Conservation (phyloP, 2,797 vertebrate genomes). For the Sphenodon punctatus region DNA sequence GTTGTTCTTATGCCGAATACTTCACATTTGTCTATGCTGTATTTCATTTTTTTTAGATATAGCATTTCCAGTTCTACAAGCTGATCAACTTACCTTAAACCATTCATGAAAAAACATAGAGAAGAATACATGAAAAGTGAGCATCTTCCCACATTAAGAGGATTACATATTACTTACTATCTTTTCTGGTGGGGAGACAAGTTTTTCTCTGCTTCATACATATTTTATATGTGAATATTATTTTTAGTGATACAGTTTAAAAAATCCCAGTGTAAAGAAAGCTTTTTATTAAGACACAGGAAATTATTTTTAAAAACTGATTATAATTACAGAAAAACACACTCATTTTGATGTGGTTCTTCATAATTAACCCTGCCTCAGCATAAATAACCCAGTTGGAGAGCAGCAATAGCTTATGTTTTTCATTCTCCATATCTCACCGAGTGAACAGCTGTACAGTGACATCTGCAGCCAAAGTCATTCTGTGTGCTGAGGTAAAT, state of each 20-base stretch:
- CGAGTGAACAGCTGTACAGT: neutral
- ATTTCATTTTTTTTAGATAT: no score
- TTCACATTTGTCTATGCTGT: no score
- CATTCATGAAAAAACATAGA: no score
- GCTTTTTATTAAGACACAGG: constrained; percentile 40
- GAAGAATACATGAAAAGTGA: no score
- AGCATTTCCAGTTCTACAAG: no score
- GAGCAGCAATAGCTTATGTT: neutral
- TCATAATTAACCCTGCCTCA: constrained; percentile 8
- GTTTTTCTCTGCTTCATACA: neutral
- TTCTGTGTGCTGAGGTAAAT: neutral
- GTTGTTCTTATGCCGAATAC: no score
- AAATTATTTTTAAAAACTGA: constrained; percentile 27
- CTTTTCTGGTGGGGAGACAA: neutral
- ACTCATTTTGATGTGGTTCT: neutral
- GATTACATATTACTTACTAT: neutral
- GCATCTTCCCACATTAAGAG: no score
- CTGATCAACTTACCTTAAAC: no score
- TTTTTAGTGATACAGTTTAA: constrained; percentile 17
- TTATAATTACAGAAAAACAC: constrained; percentile 38
- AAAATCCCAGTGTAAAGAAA: constrained; percentile 9
- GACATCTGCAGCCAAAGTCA: neutral
- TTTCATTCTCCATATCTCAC: neutral
- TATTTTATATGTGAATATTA: neutral
- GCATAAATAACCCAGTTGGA: neutral